A percentile compares a stretch with the other conserved stretches of the same genome.
phyloP scores from a whole-genome alignment of 64 coral and sea anemone genomes.

The Astreopora myriophthalma region DNA sequence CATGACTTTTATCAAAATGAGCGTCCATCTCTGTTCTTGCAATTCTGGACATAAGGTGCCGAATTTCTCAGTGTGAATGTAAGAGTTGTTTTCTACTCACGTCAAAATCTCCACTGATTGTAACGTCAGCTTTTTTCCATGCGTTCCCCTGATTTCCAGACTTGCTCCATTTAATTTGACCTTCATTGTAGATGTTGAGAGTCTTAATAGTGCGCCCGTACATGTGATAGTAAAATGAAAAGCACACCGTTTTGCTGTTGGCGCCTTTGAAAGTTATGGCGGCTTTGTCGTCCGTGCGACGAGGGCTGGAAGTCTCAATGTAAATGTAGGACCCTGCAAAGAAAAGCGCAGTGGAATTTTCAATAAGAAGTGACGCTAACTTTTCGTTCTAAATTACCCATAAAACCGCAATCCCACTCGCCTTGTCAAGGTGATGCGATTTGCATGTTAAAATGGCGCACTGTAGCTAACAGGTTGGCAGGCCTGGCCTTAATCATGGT shows the following conservation, averaged over 20 bases:
- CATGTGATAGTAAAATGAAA: constrained; percentile 38
- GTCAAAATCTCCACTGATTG: neutral
- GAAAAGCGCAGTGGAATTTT: neutral
- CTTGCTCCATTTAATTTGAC: neutral
- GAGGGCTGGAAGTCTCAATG: constrained; percentile 10
- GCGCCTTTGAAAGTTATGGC: neutral
- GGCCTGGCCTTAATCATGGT: too few species aligned
- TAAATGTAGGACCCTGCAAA: constrained; percentile 23
- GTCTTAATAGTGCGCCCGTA: neutral
- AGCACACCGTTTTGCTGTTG: neutral
- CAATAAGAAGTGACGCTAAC: neutral
- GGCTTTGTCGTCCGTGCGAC: neutral
- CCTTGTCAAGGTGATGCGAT: too few species aligned
- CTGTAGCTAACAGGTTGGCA: too few species aligned
- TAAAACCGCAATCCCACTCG: too few species aligned
- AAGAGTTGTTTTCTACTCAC: neutral
- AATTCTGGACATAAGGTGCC: too few species aligned
- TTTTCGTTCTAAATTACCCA: too few species aligned
- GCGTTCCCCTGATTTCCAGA: neutral
- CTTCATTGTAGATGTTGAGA: neutral
- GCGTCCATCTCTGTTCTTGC: too few species aligned
- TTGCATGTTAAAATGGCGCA: too few species aligned
- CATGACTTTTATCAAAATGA: too few species aligned
- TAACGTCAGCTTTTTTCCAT: neutral
- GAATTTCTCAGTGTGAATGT: too few species aligned